Evolutionary conservation across 2,888 invertebrate genomes (phyloP).

Genomic region (Morpho achilles): DNA sequence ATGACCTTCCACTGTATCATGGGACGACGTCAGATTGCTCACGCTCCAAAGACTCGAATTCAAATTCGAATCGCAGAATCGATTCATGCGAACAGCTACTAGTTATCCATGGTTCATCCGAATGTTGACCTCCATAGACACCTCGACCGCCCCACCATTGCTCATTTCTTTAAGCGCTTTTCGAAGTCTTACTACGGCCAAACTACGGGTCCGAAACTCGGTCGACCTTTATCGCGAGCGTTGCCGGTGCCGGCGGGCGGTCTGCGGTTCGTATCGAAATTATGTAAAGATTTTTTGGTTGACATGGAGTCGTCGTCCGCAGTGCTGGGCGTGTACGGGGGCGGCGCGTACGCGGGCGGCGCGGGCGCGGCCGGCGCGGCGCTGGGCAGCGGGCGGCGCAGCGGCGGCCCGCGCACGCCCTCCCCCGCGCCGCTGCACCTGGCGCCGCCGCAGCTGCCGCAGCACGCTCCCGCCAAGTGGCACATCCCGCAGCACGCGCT

Average conservation of each 20-base stretch:
- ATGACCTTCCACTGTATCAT: too few relatives aligned
- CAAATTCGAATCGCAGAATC: too few relatives aligned
- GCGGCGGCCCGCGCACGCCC: constrained; percentile 68
- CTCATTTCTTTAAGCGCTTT: too few relatives aligned
- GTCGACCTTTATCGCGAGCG: too few relatives aligned
- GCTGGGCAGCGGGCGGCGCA: constrained; percentile 44
- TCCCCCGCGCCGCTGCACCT: constrained; percentile 64
- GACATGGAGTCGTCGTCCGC: constrained; percentile 15
- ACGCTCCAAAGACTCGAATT: too few relatives aligned
- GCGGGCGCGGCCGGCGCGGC: constrained; percentile 20
- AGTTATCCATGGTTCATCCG: too few relatives aligned
- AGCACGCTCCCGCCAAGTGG: constrained; percentile 74
- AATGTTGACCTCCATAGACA: too few relatives aligned
- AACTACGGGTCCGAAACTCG: too few relatives aligned
- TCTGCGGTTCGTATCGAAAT: background rate
- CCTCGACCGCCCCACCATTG: too few relatives aligned
- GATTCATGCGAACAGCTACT: too few relatives aligned
- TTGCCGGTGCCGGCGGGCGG: background rate
- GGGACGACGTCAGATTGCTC: too few relatives aligned
- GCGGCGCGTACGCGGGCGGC: constrained; percentile 44
- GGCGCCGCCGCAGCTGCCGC: constrained; percentile 48
- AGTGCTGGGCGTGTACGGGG: constrained; percentile 61
- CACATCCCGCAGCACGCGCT: constrained; percentile 85
- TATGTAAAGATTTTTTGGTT: background rate
- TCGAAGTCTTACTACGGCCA: too few relatives aligned